Conservation (phyloP, 1,140 invertebrate genomes). For the Macrocentrus cingulum region DNA sequence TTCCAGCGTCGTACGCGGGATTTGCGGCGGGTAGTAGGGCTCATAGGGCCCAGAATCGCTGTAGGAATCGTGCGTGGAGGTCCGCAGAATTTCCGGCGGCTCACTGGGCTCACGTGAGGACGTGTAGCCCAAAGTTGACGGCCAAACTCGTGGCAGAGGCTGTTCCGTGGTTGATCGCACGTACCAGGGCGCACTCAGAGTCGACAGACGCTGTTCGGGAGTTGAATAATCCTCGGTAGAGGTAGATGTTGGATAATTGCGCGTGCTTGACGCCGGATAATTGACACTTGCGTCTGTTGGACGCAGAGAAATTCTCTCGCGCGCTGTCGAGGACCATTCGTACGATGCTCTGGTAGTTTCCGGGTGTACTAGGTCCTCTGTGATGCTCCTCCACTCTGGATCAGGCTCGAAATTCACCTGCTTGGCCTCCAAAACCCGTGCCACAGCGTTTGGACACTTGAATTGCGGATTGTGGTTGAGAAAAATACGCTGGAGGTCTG, state of each 20-base stretch:
- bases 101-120: conserved; percentile 19
- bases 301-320: conserved; percentile 26
- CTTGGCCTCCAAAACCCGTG: conserved; percentile 35
- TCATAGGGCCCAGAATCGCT: not conserved
- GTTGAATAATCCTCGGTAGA: conserved; percentile 3
- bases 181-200: not conserved
- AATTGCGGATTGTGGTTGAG: conserved; percentile 47
- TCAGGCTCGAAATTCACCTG: conserved; percentile 42
- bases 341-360: not conserved
- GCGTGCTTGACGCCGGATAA: conserved; percentile 21
- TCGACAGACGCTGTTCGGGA: not conserved
- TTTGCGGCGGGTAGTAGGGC: not conserved
- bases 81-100: conserved; percentile 6
- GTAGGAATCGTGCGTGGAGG: conserved; percentile 17
- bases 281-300: not conserved
- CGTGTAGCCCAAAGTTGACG: conserved; percentile 4
- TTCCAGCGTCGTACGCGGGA: too few species aligned
- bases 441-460: conserved; percentile 47
- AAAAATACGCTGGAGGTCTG: conserved; percentile 44
- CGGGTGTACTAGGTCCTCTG: conserved; percentile 30
- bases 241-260: conserved; percentile 23
- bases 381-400: conserved; percentile 36
- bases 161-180: conserved; percentile 1
- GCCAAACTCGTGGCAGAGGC: conserved; percentile 16
- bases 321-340: not conserved